These are phyloP conservation scores for Lepidocyrtinus sp. DNA, from an alignment of 2,888 invertebrate genomes.

Conservation along the genomic window DNA sequence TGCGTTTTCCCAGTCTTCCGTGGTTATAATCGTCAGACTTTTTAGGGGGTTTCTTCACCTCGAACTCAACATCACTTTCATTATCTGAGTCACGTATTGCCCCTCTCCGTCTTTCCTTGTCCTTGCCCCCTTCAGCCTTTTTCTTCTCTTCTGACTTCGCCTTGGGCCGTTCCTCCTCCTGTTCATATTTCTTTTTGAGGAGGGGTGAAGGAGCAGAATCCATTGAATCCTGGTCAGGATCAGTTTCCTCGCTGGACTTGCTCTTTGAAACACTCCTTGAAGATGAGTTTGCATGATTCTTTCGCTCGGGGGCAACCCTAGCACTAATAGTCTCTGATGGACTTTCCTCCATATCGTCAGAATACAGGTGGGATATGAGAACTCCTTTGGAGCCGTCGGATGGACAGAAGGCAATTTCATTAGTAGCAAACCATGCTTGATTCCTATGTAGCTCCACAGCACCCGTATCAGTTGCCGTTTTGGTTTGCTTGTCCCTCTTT, in stretches of 20 bases:
- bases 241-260: conserved; percentile 53
- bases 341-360: conserved; percentile 67
- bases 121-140: neutral
- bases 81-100: conserved; percentile 46
- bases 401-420: conserved; percentile 67
- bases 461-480: conserved; percentile 25
- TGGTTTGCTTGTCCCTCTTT: conserved; percentile 22
- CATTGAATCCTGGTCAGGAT: conserved; percentile 57
- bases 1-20: conserved; percentile 37
- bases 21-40: conserved; percentile 55
- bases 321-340: conserved; percentile 34
- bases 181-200: conserved; percentile 64
- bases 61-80: conserved; percentile 31
- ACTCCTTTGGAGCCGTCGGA: conserved; percentile 67
- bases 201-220: conserved; percentile 70
- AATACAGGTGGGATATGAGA: conserved; percentile 69
- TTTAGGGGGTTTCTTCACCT: neutral
- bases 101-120: conserved; percentile 25
- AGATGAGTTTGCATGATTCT: conserved; percentile 24
- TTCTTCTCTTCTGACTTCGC: conserved; percentile 9
- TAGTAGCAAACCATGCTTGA: conserved; percentile 66
- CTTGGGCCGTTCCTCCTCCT: conserved; percentile 39
- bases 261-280: conserved; percentile 44
- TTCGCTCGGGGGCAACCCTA: neutral
- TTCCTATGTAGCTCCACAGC: conserved; percentile 45